phyloP scores from a whole-genome alignment of 2,797 vertebrate genomes.

The Sebastes nivosus region DNA sequence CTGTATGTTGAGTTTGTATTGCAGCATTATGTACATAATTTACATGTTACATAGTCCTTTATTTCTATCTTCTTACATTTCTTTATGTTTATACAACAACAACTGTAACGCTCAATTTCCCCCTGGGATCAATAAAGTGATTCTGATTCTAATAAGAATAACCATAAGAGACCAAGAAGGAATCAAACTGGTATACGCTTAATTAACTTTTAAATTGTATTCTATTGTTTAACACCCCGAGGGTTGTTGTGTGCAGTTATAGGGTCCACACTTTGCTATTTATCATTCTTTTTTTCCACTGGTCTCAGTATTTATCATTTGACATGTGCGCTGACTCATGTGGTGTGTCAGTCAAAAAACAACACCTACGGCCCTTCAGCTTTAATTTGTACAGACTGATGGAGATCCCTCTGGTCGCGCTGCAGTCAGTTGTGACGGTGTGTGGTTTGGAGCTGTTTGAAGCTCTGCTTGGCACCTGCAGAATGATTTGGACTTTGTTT shows the following conservation, averaged over 20 bases:
- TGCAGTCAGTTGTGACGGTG: not conserved
- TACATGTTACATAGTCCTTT: too few relatives aligned
- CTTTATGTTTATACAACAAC: too few relatives aligned
- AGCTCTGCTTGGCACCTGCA: not conserved
- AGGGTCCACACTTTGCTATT: not conserved
- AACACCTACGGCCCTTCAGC: conserved; percentile 1
- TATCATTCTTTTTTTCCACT: not conserved
- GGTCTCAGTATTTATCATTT: conserved; percentile 4
- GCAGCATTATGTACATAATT: too few relatives aligned
- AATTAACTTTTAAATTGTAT: not conserved
- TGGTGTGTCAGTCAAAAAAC: conserved; percentile 13
- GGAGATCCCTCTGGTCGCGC: not conserved
- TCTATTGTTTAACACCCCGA: not conserved
- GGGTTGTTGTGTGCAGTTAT: not conserved
- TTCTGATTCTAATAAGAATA: not conserved
- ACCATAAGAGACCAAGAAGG: not conserved
- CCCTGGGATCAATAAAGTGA: too few relatives aligned
- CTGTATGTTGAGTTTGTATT: too few relatives aligned
- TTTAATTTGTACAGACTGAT: conserved; percentile 2
- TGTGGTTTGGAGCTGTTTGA: conserved; percentile 25
- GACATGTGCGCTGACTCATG: conserved; percentile 7
- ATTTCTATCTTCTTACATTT: too few relatives aligned
- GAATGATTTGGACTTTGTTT: conserved; percentile 37
- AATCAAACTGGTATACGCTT: not conserved
- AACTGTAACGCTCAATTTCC: too few relatives aligned